phyloP scores from a whole-genome alignment of 2,888 invertebrate species.

The Nasonia oneida region DNA sequence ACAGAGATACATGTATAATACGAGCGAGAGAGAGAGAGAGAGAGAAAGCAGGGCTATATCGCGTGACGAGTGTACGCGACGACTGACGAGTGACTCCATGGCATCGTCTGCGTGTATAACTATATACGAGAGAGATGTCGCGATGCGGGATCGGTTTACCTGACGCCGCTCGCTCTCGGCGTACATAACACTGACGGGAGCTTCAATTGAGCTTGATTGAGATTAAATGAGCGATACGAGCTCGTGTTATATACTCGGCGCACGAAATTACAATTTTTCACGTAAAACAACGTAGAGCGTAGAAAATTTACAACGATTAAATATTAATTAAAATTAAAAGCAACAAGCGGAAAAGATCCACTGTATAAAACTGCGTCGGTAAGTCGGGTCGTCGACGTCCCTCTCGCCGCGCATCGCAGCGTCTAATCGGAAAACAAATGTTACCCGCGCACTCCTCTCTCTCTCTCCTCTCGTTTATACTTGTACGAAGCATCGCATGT shows the following conservation, averaged over 20 bases:
- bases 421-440: conserved; percentile 28
- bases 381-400: conserved; percentile 9
- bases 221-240: background rate
- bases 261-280: background rate
- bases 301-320: background rate
- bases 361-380: background rate
- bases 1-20: background rate
- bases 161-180: background rate
- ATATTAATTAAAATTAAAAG: background rate
- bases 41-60: conserved; percentile 37
- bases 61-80: background rate
- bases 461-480: background rate
- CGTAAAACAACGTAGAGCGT: background rate
- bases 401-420: background rate
- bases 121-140: conserved; percentile 2
- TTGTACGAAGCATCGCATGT: background rate
- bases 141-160: conserved; percentile 21
- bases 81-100: background rate
- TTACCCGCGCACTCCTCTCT: background rate
- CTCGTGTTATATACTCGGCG: background rate
- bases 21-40: background rate
- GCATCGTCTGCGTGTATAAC: background rate
- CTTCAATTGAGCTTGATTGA: background rate
- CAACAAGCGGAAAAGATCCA: background rate
- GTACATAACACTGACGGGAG: background rate